Evolutionary conservation across 2,113 vertebrate species (phyloP).

Genomic region (Oncorhynchus mykiss): DNA sequence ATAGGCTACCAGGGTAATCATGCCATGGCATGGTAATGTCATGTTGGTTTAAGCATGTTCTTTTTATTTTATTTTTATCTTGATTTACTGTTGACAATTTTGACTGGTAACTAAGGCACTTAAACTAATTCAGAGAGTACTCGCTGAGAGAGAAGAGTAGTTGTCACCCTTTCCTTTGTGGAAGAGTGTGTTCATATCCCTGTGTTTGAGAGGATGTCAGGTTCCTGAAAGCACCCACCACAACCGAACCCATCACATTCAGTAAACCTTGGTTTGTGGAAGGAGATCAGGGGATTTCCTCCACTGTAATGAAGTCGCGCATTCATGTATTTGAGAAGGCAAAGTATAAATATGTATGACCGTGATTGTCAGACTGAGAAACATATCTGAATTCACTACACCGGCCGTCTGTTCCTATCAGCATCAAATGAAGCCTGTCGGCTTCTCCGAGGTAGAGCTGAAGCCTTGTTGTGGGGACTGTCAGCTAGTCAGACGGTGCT

Average conservation of each 20-base stretch:
- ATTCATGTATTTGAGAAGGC: not conserved
- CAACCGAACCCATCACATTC: not conserved
- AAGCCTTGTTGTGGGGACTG: not conserved
- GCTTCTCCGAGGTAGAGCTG: not conserved
- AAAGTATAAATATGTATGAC: not conserved
- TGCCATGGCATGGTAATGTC: not conserved
- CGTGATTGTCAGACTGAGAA: not conserved
- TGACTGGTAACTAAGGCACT: too few species aligned
- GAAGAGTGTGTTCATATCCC: not conserved
- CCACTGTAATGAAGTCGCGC: not conserved
- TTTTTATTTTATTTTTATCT: not conserved
- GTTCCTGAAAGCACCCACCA: not conserved
- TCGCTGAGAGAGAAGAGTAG: not conserved
- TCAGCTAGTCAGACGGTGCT: not conserved
- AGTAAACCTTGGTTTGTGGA: conserved; percentile 4
- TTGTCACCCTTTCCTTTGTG: not conserved
- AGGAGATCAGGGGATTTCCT: conserved; percentile 13
- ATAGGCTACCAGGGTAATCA: not conserved
- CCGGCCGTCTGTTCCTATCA: not conserved
- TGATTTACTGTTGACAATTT: too few species aligned
- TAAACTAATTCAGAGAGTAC: not conserved
- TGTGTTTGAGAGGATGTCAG: not conserved
- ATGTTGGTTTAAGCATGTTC: not conserved
- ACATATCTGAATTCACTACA: not conserved
- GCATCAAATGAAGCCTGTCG: not conserved